Evolutionary conservation across 1,140 invertebrate species (phyloP), one percentile per base, ranked within the genome.

Genomic region (Drosophila santomea): DNA sequence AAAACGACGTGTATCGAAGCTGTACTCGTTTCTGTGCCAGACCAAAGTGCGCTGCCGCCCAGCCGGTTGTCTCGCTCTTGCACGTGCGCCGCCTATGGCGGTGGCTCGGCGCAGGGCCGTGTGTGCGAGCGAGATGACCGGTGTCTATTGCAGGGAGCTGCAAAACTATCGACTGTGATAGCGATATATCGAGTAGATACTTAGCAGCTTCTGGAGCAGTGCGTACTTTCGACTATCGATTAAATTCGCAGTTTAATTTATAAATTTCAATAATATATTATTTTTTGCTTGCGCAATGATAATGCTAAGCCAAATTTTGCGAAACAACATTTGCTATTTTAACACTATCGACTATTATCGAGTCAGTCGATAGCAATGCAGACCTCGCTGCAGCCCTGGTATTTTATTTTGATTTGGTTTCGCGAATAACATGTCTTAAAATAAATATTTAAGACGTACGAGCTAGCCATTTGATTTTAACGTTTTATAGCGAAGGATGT

Each of bases 1-100:
- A 86, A 86, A 85, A 88, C 84, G 84, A 89, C 84, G 84, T 89
- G 84, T 89, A 89, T 80, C 80, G 84, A 75, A 89, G 84, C 84
- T 89, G 84, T 89, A 89, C 84, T 83, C 80, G 84, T 84, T 89
- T 84, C 72, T 88, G 66, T 82, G 75, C 57, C 79, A 68, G 84
- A 89, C 64, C 85, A 89, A 89, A 89, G 84, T 89, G 68, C 84
- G 84, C 74, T 63, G 61, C 20, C 50, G 20, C 0, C 8, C 17
- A 68, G 73, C 57, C 32, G 17, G 39, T 68, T 43, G 68, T 84
- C 84, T 60, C 77, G 35, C 44, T 89, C 38, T 5, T 38, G 41
- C 84, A 41, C 23, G 38, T 58, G 44, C 23, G 7, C n/a, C 25
- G 20, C 15, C 55, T 79, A 73, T 39, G 61, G 82, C 43, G 44